Percentiles rank a stretch among this genome's conserved stretches.
Conservation (phyloP, 2,797 vertebrate species). For the Heliangelus exortis region DNA sequence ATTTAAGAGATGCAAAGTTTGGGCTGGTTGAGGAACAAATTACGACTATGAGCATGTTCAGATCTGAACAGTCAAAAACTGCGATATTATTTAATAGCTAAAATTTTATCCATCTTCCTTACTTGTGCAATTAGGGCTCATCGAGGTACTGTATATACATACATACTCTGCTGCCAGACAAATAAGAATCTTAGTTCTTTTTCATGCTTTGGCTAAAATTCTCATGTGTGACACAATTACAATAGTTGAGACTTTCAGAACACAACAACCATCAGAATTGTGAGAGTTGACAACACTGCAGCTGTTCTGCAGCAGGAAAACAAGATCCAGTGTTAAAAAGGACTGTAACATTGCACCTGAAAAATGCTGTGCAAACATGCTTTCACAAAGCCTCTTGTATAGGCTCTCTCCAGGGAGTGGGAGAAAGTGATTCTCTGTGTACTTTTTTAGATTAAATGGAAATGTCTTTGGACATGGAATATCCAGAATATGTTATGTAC, state of each 20-base stretch:
- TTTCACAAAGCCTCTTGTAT: neutral
- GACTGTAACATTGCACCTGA: neutral
- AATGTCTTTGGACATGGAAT: rapidly evolving
- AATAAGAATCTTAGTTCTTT: neutral
- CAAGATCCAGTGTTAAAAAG: neutral
- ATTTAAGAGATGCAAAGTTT: neutral
- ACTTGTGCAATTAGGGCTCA: neutral
- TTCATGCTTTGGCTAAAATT: neutral
- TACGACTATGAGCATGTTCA: neutral
- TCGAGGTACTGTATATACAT: neutral
- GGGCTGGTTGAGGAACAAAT: neutral
- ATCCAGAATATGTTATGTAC: rapidly evolving
- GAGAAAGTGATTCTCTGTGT: neutral
- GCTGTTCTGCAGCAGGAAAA: neutral
- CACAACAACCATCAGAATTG: neutral
- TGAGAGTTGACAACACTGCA: neutral
- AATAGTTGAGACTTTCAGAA: neutral
- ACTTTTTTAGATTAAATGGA: neutral
- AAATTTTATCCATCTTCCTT: neutral
- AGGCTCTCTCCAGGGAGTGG: neutral
- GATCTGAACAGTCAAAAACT: neutral
- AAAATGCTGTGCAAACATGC: neutral
- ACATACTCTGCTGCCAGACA: rapidly evolving
- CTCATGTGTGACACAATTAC: neutral
- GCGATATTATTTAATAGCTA: neutral